Base-by-base conservation (phyloP, 2,888 invertebrate genomes). In the Lutraria lutraria region DNA sequence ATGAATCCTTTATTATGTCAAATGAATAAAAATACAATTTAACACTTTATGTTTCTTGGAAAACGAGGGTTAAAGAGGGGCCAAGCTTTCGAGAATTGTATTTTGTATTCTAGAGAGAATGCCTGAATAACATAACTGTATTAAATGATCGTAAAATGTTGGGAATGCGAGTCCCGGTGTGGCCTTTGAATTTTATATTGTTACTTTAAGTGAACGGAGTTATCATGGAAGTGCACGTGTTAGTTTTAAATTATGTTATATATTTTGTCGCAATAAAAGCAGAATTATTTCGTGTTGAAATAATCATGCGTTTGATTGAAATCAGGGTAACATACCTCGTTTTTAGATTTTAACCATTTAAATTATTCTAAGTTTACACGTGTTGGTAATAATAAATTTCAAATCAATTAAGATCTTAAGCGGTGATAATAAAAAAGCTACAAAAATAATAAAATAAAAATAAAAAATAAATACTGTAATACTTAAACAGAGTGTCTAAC, bases 371-470 rank as follows among this genome's bases (percentile, higher is more conserved):
- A 76, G 76, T 16, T 76, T 31, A 31, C 76, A 76, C 76, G 76
- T 76, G 76, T 76, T 76, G 76, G 76, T 76, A 0, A 76, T 76
- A 76, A 76, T 76, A 76, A 76, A 76, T 76, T 76, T 76, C 19
- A 76, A 76, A 76, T 31, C 76, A 76, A 76, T 76, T 76, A 34
- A 76, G 76, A 76, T 76, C 34, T 76, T 19, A 76, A 16, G 76
- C 19, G 34, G 8, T 34, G 76, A 76, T 76, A 76, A 31, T 76
- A 76, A 76, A 76, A 72, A 16, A 4, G 25, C 16, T 76, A 76
- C 76, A 76, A 31, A 15, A 76, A 76, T 76, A 34, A 31, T 76
- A 76, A 76, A 76, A 76, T 31, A 31, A 34, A 76, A 76, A 16
- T 56, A 19, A 19, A 56, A 56, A 56, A 34, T 76, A 76, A 34